Conservation (phyloP, 2,888 invertebrate genomes). For the Junonia oenone region DNA sequence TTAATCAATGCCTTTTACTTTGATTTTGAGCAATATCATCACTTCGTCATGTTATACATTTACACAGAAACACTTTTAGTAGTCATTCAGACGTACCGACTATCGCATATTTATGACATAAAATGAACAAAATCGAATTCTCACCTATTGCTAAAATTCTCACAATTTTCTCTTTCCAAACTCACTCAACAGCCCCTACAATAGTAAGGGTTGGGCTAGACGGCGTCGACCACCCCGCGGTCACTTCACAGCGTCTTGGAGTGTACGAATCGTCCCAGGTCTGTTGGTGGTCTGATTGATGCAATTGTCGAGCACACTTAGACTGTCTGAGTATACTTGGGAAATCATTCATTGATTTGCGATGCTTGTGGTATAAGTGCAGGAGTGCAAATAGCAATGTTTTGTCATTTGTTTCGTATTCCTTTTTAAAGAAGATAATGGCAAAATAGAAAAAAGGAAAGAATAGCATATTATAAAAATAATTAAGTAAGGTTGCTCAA, state of each 20-base stretch:
- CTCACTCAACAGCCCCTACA: background rate
- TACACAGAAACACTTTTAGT: background rate
- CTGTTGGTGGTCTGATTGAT: slow-evolving; percentile 34
- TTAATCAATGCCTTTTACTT: no score
- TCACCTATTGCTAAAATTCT: background rate
- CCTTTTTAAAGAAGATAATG: no score
- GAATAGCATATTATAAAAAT: no score
- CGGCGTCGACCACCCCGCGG: slow-evolving; percentile 29
- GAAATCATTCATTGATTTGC: no score
- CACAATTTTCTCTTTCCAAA: background rate
- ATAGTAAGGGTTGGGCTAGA: slow-evolving; percentile 13
- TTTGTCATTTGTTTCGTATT: no score
- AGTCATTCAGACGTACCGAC: no score
- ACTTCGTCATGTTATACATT: no score
- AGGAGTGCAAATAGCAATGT: no score
- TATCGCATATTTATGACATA: background rate
- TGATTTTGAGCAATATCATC: no score
- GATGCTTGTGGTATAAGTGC: no score
- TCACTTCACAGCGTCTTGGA: slow-evolving; percentile 25
- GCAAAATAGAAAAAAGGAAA: no score
- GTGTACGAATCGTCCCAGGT: slow-evolving; percentile 21
- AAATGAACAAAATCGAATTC: background rate
- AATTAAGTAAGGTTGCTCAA: no score
- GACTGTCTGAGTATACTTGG: background rate
- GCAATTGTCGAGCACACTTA: slow-evolving; percentile 7